Evolutionary conservation across 1,140 invertebrate species (phyloP).

Genomic region (Hermetia illucens): DNA sequence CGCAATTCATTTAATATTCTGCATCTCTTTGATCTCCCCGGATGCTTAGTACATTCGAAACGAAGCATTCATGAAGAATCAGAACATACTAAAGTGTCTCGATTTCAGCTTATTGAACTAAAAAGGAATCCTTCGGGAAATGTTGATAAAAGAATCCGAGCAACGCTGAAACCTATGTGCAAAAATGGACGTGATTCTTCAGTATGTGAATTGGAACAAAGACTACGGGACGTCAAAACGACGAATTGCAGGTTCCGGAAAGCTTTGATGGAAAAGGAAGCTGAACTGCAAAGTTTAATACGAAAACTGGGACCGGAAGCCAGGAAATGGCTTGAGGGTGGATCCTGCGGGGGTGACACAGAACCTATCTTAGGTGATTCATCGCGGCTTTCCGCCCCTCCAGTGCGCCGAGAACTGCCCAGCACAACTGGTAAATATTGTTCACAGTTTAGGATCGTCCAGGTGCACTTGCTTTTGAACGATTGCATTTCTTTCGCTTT

Average conservation of each 20-base stretch:
- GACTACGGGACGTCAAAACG: constrained; percentile 60
- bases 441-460: too few species aligned
- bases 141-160: constrained; percentile 63
- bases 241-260: constrained; percentile 65
- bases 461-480: constrained; percentile 10
- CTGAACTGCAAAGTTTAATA: constrained; percentile 48
- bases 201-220: constrained; percentile 58
- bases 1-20: too few species aligned
- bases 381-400: constrained; percentile 21
- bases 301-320: constrained; percentile 28
- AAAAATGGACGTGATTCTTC: constrained; percentile 53
- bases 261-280: constrained; percentile 62
- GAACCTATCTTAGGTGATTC: constrained; percentile 25
- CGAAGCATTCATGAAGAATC: too few species aligned
- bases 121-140: constrained; percentile 73
- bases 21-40: too few species aligned
- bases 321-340: constrained; percentile 28
- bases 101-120: constrained; percentile 66
- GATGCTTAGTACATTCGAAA: too few species aligned
- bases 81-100: too few species aligned
- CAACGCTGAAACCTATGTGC: constrained; percentile 63
- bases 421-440: constrained; percentile 23
- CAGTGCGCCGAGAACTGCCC: constrained; percentile 24
- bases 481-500: constrained; percentile 12
- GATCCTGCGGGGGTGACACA: constrained; percentile 19